These are phyloP conservation scores for Polymixis lichenea DNA, from an alignment of 2,888 invertebrate genomes.

Conservation along the genomic window DNA sequence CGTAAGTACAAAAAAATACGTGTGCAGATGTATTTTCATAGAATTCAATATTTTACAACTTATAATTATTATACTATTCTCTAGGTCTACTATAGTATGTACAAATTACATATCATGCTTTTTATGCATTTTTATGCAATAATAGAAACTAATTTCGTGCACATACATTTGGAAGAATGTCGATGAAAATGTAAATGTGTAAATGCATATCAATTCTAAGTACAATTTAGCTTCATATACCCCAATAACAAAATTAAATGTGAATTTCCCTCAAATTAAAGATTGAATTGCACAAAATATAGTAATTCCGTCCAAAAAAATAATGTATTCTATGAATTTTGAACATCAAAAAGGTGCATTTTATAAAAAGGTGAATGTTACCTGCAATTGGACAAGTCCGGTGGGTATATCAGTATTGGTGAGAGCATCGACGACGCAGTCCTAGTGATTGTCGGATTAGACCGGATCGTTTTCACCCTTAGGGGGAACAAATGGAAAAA, in stretches of 20 bases:
- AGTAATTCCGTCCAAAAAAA: slow-evolving; percentile 44
- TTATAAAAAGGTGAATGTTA: slow-evolving; percentile 74
- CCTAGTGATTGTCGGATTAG: slow-evolving; percentile 90
- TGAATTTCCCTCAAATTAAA: not conserved
- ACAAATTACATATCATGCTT: slow-evolving; percentile 40
- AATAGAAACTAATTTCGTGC: slow-evolving; percentile 41
- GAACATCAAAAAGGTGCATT: slow-evolving; percentile 61
- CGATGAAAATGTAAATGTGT: slow-evolving; percentile 1
- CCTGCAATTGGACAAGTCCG: slow-evolving; percentile 89
- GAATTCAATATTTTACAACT: slow-evolving; percentile 75
- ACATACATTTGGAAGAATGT: slow-evolving; percentile 36
- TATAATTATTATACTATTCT: slow-evolving; percentile 22
- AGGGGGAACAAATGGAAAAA: slow-evolving; percentile 84
- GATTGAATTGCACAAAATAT: slow-evolving; percentile 10
- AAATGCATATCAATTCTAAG: not conserved
- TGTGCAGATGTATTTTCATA: slow-evolving; percentile 72
- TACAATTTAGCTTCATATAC: not conserved
- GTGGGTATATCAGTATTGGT: slow-evolving; percentile 90
- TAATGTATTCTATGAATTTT: slow-evolving; percentile 72
- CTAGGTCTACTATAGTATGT: slow-evolving; percentile 18
- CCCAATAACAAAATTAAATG: not conserved
- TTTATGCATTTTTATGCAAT: slow-evolving; percentile 45
- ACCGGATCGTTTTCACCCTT: slow-evolving; percentile 90
- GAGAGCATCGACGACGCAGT: slow-evolving; percentile 90
- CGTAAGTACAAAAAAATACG: slow-evolving; percentile 47